Base-by-base conservation (phyloP, 2,113 vertebrate genomes). In the Gambusia affinis region DNA sequence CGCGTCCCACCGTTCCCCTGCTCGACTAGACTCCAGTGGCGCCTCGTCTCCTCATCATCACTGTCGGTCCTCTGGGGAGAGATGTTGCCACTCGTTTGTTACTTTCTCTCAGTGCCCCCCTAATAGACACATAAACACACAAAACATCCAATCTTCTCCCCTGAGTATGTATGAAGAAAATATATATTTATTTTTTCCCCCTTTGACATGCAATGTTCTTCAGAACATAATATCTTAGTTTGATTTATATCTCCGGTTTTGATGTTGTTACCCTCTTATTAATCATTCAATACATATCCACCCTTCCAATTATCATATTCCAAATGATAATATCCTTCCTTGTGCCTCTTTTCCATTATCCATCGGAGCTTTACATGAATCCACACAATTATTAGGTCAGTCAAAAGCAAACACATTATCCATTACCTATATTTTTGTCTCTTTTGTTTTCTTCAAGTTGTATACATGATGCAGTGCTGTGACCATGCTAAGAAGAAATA, bases 161-260 rank as follows among this genome's bases (percentile, higher is more conserved):
- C 33, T 10, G 81, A 83, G 86, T 84, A 79, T 75, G 87, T 88
- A 86, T 80, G 76, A 87, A 71, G 84, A 76, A 91, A 91, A 88
- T 86, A 37, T 35, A 10, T 11, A 12, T 37, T 37, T 37, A 8
- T 35, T 1, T 64, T 88, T 83, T 85, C 73, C 84, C 80, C 68
- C 89, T 85, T 84, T 85, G 70, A 86, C 88, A 31, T 75, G 65
- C 71, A 65, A 47, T 72, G 75, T 80, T 86, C 73, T 79, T 89
- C 76, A 79, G 78, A 78, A 68, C 78, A 67, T 88, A 85, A 88
- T 82, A 73, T 83, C 72, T 51, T 61, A 83, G 80, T 88, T 94
- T 94, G 94, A 95, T 95, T 93, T 92, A 94, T 94, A 93, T 92
- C 89, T 93, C 77, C 87, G 81, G 84, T 93, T 88, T 76, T 82